A percentile compares a stretch with the other conserved stretches of the same genome.
Conservation (phyloP, 2,113 vertebrate species). For the Damaliscus lunatus region DNA sequence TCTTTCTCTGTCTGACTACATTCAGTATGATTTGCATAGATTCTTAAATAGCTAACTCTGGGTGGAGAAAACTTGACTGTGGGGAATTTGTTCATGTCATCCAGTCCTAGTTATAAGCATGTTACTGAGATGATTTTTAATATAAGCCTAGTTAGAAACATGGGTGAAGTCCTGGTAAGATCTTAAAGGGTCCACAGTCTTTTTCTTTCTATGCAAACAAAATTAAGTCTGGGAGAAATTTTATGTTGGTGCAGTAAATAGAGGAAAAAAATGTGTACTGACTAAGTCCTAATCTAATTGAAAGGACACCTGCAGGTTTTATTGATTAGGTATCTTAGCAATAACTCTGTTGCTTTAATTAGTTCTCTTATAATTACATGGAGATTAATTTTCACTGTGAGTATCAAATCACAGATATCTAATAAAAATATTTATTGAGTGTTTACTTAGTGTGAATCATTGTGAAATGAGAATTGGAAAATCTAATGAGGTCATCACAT, state of each 20-base stretch:
- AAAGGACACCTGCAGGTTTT: constrained; percentile 55
- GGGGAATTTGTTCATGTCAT: not conserved
- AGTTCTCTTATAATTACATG: constrained; percentile 54
- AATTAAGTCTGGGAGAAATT: constrained; percentile 24
- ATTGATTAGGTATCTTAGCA: constrained; percentile 62
- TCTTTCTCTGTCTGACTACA: not conserved
- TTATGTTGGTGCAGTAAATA: constrained; percentile 1
- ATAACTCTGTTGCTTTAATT: constrained; percentile 56
- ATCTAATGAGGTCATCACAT: not conserved
- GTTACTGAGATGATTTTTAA: not conserved
- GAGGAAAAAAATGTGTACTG: not conserved
- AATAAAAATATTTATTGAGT: constrained; percentile 66
- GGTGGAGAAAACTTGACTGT: not conserved
- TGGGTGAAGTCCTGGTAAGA: not conserved
- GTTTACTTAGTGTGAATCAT: not conserved
- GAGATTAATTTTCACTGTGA: constrained; percentile 57
- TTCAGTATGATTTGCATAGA: not conserved
- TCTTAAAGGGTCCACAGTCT: not conserved
- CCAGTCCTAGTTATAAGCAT: not conserved
- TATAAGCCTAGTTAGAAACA: not conserved
- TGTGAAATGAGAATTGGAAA: constrained; percentile 42
- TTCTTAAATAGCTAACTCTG: not conserved
- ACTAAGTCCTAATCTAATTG: constrained; percentile 35
- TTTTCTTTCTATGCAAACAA: not conserved
- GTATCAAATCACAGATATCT: constrained; percentile 46